Conservation (phyloP, 2,113 vertebrate species). For the Glaucomys volans region DNA sequence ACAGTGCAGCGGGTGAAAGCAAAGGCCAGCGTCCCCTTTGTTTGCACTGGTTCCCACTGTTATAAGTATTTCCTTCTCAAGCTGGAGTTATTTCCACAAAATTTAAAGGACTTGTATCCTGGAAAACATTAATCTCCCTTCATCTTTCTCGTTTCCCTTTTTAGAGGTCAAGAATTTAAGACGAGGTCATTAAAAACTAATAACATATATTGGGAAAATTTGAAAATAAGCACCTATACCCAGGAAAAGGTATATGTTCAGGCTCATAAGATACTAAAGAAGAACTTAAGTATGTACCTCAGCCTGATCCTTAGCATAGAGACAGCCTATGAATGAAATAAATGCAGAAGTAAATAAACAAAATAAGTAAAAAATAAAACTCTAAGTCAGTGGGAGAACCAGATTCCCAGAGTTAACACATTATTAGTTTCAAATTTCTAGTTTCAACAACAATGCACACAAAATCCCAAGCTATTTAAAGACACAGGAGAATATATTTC, state of each 20-base stretch:
- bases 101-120: not conserved
- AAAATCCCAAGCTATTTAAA: not conserved
- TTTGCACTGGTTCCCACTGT: not conserved
- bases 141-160: not conserved
- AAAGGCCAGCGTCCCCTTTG: not conserved
- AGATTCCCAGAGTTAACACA: not conserved
- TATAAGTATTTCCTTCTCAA: not conserved
- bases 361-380: not conserved
- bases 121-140: not conserved
- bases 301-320: not conserved
- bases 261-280: not conserved
- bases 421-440: not conserved
- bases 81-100: not conserved
- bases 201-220: not conserved
- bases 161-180: not conserved
- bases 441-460: not conserved
- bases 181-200: not conserved
- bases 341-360: not conserved
- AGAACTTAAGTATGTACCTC: not conserved
- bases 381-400: not conserved
- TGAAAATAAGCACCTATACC: not conserved
- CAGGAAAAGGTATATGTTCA: not conserved
- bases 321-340: not conserved
- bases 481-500: not conserved
- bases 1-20: too few species aligned